Evolutionary conservation across 35 echinoderm and acorn worm genomes (phyloP).

Genomic region (Patiria miniata): DNA sequence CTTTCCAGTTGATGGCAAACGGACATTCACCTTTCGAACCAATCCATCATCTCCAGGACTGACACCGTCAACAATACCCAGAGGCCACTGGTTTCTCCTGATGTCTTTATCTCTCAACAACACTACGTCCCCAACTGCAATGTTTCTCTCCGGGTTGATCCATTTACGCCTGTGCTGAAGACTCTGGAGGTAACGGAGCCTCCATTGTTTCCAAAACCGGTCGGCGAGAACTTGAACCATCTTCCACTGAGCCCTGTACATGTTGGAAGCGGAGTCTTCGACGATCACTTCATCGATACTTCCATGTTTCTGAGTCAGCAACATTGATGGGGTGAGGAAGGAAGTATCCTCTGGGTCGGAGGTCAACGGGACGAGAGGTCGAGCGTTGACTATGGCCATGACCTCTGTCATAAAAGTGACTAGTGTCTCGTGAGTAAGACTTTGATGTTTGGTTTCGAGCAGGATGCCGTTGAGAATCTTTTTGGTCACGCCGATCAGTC

Average conservation of each 20-base stretch:
- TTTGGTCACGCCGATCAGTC: conserved; percentile 39
- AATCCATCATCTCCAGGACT: conserved; percentile 21
- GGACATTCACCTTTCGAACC: neutral
- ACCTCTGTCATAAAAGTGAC: conserved; percentile 72
- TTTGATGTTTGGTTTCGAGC: neutral
- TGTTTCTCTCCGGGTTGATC: conserved; percentile 2
- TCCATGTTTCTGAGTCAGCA: neutral
- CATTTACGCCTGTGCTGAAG: conserved; percentile 34
- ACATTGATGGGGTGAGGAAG: neutral
- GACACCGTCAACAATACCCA: conserved; percentile 3
- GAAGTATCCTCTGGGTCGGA: conserved; percentile 44
- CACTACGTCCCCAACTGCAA: conserved; percentile 16
- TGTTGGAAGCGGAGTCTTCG: too few relatives aligned
- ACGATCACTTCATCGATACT: too few relatives aligned
- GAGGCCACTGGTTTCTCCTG: neutral
- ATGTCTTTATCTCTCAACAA: conserved; percentile 19
- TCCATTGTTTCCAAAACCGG: conserved; percentile 39
- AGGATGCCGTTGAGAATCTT: conserved; percentile 33
- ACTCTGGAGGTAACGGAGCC: conserved; percentile 3
- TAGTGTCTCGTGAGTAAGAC: conserved; percentile 59
- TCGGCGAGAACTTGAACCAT: conserved; percentile 29
- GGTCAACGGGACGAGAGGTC: conserved; percentile 40
- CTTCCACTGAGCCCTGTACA: conserved; percentile 18
- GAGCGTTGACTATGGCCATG: conserved; percentile 49
- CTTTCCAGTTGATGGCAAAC: conserved; percentile 1